Conservation (phyloP, 30 jellyfish, hydroid and myxozoan species). For the Nemopilema nomurai region DNA sequence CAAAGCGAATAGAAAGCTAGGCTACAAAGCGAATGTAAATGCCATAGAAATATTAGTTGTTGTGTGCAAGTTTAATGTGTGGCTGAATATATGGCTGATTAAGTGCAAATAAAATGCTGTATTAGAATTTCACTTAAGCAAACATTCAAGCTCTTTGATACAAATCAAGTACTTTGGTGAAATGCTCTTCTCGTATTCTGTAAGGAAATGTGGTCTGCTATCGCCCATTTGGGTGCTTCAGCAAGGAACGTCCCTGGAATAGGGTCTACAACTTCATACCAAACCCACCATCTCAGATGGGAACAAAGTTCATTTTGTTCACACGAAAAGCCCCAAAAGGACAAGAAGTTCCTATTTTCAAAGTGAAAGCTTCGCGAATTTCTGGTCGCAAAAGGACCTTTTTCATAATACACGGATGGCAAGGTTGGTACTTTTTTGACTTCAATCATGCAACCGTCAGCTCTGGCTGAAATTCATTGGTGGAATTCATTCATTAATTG, state of each 20-base stretch:
- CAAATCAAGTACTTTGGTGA: no score
- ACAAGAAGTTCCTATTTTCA: constrained; percentile 12
- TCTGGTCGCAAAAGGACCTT: constrained; percentile 63
- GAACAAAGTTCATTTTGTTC: constrained; percentile 46
- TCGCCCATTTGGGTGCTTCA: constrained; percentile 83
- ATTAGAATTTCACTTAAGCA: no score
- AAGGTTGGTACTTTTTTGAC: constrained; percentile 49
- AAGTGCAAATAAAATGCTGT: no score
- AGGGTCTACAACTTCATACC: constrained; percentile 58
- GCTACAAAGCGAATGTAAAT: no score
- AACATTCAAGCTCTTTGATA: no score
- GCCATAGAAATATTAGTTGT: no score
- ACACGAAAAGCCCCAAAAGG: constrained; percentile 52
- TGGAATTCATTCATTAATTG: not conserved
- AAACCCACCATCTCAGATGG: constrained; percentile 45
- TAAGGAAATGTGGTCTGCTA: constrained; percentile 43
- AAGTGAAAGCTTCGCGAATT: constrained; percentile 40
- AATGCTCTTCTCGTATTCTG: not conserved
- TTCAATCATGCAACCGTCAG: no score
- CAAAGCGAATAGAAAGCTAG: no score
- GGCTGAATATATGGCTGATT: no score
- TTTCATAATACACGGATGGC: constrained; percentile 82
- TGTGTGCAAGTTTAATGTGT: no score
- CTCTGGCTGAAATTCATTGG: not conserved
- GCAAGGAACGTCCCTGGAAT: constrained; percentile 41